Percentiles rank a stretch among this genome's conserved stretches.
These are phyloP conservation scores for Melieria crassipennis DNA, from an alignment of 2,888 invertebrate species.

Conservation along the genomic window DNA sequence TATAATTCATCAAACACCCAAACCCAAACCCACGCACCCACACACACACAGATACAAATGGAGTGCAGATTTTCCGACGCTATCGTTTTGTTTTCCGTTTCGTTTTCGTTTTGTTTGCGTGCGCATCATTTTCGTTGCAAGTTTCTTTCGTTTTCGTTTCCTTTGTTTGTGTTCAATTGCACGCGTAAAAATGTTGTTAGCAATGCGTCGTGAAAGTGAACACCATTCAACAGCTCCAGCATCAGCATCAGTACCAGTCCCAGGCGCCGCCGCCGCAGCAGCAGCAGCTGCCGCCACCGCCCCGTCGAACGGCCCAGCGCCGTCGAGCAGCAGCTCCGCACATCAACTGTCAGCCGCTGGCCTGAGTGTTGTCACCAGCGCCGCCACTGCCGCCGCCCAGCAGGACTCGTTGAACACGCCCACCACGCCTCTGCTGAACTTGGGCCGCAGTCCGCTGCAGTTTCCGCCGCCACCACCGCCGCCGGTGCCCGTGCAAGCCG, in stretches of 20 bases:
- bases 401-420: slow-evolving; percentile 57
- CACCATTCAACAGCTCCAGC: slow-evolving; percentile 57
- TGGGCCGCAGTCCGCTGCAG: slow-evolving; percentile 47
- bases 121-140: slow-evolving; percentile 39
- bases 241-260: slow-evolving; percentile 41
- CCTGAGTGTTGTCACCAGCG: slow-evolving; percentile 22
- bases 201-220: slow-evolving; percentile 82
- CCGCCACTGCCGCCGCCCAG: slow-evolving; percentile 27
- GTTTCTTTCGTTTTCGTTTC: slow-evolving; percentile 28
- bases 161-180: slow-evolving; percentile 30
- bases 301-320: slow-evolving; percentile 28
- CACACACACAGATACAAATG: slow-evolving; percentile 44
- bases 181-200: slow-evolving; percentile 69
- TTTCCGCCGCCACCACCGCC: slow-evolving; percentile 43
- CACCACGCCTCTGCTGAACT: slow-evolving; percentile 54
- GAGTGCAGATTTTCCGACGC: slow-evolving; percentile 47
- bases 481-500: slow-evolving; percentile 43
- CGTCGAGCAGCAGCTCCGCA: slow-evolving; percentile 24
- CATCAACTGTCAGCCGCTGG: slow-evolving; percentile 17
- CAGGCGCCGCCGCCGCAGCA: slow-evolving; percentile 41
- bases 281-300: slow-evolving; percentile 23
- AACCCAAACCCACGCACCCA: no score
- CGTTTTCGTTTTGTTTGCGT: slow-evolving; percentile 35
- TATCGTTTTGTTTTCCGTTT: slow-evolving; percentile 42
- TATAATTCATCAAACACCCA: no score